Conservation (phyloP, 2,888 invertebrate genomes). For the Hermaeophaga mercurialis region DNA sequence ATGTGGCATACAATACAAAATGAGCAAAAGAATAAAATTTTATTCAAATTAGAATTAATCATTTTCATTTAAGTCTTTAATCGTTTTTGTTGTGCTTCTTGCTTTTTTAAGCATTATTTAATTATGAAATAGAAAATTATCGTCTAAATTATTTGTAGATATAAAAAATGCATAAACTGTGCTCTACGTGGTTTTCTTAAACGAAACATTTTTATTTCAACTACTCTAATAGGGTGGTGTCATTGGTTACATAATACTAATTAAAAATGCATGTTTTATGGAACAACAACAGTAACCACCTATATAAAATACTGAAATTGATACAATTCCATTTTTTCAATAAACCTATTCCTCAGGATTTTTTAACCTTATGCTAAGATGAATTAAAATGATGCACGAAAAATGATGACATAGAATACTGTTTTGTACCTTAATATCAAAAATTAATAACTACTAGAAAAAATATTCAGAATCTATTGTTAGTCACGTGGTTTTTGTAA, state of each 20-base stretch:
- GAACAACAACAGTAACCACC: not conserved
- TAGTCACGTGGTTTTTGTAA: not conserved
- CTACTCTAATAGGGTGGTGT: not conserved
- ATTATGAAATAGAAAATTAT: too few species aligned
- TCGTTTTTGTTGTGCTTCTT: too few species aligned
- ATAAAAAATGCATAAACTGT: not conserved
- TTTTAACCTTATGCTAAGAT: not conserved
- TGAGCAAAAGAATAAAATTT: too few species aligned
- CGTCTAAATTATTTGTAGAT: not conserved
- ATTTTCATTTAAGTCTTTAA: too few species aligned
- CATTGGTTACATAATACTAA: not conserved
- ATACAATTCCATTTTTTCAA: slow-evolving; percentile 10
- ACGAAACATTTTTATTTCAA: not conserved
- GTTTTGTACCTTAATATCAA: slow-evolving; percentile 19
- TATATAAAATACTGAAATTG: slow-evolving; percentile 16
- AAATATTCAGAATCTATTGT: not conserved
- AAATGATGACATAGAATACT: slow-evolving; percentile 9
- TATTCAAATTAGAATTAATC: too few species aligned
- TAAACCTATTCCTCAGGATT: too few species aligned
- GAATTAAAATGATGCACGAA: not conserved
- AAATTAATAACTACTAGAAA: slow-evolving; percentile 5
- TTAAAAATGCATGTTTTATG: not conserved
- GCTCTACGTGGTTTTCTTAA: not conserved
- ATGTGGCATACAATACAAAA: too few species aligned
- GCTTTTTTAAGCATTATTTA: too few species aligned